Conservation (phyloP, 1,140 invertebrate genomes). For the Contarinia nasturtii region DNA sequence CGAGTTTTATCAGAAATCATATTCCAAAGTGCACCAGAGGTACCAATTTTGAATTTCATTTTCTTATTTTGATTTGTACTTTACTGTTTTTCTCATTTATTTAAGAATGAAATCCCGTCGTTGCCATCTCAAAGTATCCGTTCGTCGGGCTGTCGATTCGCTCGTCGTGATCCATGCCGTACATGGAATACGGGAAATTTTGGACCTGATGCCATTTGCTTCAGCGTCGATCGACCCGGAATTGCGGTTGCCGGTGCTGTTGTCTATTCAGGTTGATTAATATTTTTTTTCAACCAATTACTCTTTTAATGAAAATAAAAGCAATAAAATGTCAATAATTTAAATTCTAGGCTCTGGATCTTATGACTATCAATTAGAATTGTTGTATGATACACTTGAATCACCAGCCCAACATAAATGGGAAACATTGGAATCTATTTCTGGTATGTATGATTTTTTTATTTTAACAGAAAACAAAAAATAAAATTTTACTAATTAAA, state of each 20-base stretch:
- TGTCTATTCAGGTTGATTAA: slow-evolving; percentile 83
- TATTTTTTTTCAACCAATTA: too few species aligned
- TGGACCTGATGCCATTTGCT: slow-evolving; percentile 90
- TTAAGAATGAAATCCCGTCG: slow-evolving; percentile 35
- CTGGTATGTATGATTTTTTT: too few species aligned
- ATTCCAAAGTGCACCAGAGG: slow-evolving; percentile 33
- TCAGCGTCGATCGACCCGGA: slow-evolving; percentile 76
- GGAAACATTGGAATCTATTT: slow-evolving; percentile 20
- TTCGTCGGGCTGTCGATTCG: slow-evolving; percentile 76
- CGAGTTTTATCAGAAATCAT: slow-evolving; percentile 77
- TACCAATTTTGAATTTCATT: background rate
- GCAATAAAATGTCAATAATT: too few species aligned
- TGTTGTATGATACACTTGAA: slow-evolving; percentile 54
- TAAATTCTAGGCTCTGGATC: slow-evolving; percentile 59
- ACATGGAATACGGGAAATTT: slow-evolving; percentile 96
- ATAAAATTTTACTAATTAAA: too few species aligned
- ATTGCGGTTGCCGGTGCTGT: slow-evolving; percentile 48
- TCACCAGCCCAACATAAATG: slow-evolving; percentile 27
- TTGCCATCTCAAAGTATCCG: slow-evolving; percentile 41
- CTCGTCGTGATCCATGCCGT: slow-evolving; percentile 65
- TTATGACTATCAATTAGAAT: slow-evolving; percentile 80
- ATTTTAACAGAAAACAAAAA: too few species aligned
- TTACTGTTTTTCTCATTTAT: background rate
- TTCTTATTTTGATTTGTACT: background rate
- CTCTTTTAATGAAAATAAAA: too few species aligned